phyloP scores from a whole-genome alignment of 2,888 invertebrate genomes.

The Leptinotarsa rubiginosa region DNA sequence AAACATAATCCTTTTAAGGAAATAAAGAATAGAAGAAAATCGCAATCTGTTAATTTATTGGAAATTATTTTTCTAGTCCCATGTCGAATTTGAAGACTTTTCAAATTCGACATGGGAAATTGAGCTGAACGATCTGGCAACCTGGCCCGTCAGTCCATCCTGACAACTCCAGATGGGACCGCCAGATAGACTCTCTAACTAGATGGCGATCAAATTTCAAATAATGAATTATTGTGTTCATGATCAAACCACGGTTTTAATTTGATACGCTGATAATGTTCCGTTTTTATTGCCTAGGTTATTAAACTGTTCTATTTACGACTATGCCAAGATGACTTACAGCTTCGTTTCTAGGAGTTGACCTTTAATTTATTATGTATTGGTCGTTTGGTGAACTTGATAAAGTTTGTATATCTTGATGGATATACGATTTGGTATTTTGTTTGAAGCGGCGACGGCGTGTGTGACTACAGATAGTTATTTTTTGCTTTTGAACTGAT shows the following conservation, averaged over 20 bases:
- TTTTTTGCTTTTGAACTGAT: no score
- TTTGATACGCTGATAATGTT: conserved; percentile 41
- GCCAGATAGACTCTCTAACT: conserved; percentile 44
- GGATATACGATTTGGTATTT: neutral
- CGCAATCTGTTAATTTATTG: no score
- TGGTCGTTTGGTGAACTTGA: neutral
- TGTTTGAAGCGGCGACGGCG: no score
- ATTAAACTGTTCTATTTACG: conserved; percentile 25
- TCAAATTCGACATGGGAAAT: no score
- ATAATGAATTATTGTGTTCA: conserved; percentile 46
- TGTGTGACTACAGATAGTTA: no score
- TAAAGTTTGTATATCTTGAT: neutral
- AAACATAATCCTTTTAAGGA: no score
- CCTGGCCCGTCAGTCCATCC: conserved; percentile 29
- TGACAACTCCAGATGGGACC: conserved; percentile 49
- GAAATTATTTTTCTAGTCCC: no score
- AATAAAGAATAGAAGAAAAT: no score
- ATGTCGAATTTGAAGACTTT: no score
- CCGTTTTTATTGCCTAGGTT: conserved; percentile 32
- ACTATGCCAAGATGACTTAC: conserved; percentile 15
- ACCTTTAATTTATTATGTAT: neutral
- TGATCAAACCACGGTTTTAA: conserved; percentile 42
- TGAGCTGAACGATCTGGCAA: no score
- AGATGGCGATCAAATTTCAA: conserved; percentile 46
- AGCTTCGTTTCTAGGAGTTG: conserved; percentile 5